Conservation (phyloP, 2,797 vertebrate species). For the Halcyon badia region DNA sequence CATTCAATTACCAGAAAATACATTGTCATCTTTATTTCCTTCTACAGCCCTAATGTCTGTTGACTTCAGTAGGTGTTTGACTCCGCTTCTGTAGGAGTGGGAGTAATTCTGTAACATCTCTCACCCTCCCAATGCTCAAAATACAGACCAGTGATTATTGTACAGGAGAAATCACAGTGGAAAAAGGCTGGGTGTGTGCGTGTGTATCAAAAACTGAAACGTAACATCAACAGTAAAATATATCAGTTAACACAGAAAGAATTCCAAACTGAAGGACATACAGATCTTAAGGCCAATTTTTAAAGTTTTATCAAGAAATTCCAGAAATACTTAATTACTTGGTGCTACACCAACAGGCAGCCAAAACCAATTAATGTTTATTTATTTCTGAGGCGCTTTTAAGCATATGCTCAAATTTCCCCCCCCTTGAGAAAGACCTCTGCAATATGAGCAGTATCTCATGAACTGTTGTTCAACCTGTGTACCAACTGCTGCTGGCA, state of each 20-base stretch:
- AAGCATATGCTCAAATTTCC: too few species aligned
- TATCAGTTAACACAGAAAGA: not conserved
- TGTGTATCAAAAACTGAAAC: not conserved
- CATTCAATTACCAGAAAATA: not conserved
- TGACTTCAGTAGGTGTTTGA: not conserved
- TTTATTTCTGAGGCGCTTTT: not conserved
- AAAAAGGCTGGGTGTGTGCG: accelerated
- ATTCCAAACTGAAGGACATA: not conserved
- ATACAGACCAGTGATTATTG: not conserved
- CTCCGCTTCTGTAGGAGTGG: not conserved
- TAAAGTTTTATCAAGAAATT: conserved; percentile 43
- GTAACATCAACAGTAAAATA: not conserved
- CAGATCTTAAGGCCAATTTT: not conserved
- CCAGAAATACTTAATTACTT: not conserved
- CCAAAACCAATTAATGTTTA: not conserved
- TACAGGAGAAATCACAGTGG: accelerated
- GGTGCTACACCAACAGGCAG: not conserved
- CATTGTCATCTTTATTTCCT: not conserved
- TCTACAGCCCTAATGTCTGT: not conserved
- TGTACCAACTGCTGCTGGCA: not conserved
- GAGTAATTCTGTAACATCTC: not conserved
- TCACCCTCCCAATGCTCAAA: not conserved
- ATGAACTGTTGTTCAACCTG: not conserved
- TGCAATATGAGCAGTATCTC: not conserved
- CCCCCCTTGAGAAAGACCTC: not conserved